Base-by-base conservation (phyloP, 1,140 invertebrate species). In the Galleria mellonella region DNA sequence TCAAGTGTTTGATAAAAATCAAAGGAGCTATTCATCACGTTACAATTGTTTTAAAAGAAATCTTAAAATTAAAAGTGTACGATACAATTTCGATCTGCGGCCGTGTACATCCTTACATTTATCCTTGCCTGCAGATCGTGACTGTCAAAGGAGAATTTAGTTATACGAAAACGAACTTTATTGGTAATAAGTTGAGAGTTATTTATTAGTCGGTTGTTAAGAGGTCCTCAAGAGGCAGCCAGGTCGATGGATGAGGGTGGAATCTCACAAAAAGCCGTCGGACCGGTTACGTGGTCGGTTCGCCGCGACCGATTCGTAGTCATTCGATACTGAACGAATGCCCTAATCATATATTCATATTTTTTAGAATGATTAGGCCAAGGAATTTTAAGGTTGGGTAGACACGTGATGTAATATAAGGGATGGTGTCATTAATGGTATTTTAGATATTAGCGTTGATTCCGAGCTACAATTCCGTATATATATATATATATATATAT, bases 1-100 rank as follows among this genome's bases (percentile, higher is more conserved):
- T 82, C 78, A 79, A 77, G 64, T 72, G 62, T 65, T 64, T 69
- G 78, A 83, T 78, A 75, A 79, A 73, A 77, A 76, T 79, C 77
- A 63, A 72, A 73, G 49, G 65, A 72, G 51, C 62, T 72, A 77
- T 70, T 73, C 61, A 70, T 69, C 51, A 51, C 15, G 36, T 5
- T 9, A 1, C n/a, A 9, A 14, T 15, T 42, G 55, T 12, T 6
- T 23, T 41, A 70, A 69, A 65, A 62, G 6, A 9, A 42, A 44
- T 49, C 45, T 32, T 62, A 54, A 37, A 17, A 29, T 5, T 3
- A 6, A 0, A 2, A 5, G 30, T 1, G 29, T 7, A 28, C 62
- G 62, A 59, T 67, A 11, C 12, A 36, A 45, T 43, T 54, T 49
- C 49, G n/a, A 11, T 23, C 6, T 23, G 6, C 17, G 17, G 6